phyloP scores from a whole-genome alignment of 1,140 invertebrate genomes.

The Meteorus sp. region DNA sequence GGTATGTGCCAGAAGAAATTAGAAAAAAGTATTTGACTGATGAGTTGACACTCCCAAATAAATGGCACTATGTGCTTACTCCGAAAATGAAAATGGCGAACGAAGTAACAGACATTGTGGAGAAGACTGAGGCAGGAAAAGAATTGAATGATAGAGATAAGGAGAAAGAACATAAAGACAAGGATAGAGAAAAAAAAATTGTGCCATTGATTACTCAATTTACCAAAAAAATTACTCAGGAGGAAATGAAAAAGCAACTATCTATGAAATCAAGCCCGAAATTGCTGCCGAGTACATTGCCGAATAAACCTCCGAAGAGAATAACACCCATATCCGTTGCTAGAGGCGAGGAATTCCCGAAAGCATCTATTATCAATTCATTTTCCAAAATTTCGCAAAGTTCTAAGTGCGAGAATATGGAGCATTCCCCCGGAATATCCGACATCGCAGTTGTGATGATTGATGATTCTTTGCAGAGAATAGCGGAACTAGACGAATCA shows the following conservation, averaged over 20 bases:
- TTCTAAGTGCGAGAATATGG: not conserved
- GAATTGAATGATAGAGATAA: slow-evolving; percentile 35
- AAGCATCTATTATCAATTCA: slow-evolving; percentile 27
- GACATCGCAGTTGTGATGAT: slow-evolving; percentile 23
- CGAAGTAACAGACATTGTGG: slow-evolving; percentile 4
- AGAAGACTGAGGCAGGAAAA: slow-evolving; percentile 31
- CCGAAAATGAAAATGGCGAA: slow-evolving; percentile 42
- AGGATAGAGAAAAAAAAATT: slow-evolving; percentile 54
- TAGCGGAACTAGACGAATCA: not conserved
- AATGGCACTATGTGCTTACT: slow-evolving; percentile 58
- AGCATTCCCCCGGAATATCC: not conserved
- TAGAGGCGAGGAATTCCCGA: slow-evolving; percentile 40
- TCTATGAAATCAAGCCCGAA: slow-evolving; percentile 28
- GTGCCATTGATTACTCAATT: slow-evolving; percentile 62
- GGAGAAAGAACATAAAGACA: slow-evolving; percentile 35
- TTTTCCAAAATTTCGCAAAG: slow-evolving; percentile 8
- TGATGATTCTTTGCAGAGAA: slow-evolving; percentile 15
- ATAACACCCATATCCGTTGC: slow-evolving; percentile 45
- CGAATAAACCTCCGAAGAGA: slow-evolving; percentile 41
- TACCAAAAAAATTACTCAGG: slow-evolving; percentile 60
- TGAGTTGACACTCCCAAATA: slow-evolving; percentile 61
- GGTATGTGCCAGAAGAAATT: slow-evolving; percentile 67
- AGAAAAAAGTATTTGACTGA: slow-evolving; percentile 62
- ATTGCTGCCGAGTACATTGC: slow-evolving; percentile 21
- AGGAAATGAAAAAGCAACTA: slow-evolving; percentile 57